Conservation (phyloP, 1,140 invertebrate genomes). For the Charaxes varanes region DNA sequence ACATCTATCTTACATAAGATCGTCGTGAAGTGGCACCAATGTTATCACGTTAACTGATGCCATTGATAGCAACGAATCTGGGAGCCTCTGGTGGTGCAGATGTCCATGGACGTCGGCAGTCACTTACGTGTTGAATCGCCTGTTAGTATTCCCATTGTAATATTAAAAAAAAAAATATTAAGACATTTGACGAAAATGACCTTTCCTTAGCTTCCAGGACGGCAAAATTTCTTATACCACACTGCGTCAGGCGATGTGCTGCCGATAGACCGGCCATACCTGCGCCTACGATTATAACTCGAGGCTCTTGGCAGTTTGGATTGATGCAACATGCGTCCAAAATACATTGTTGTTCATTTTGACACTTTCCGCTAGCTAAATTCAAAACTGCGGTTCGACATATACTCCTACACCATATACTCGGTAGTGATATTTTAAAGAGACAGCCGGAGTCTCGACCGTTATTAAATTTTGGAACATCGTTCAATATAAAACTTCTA, state of each 20-base stretch:
- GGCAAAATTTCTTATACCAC: conserved; percentile 80
- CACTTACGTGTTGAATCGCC: too few relatives aligned
- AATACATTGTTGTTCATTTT: conserved; percentile 58
- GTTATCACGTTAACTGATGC: too few relatives aligned
- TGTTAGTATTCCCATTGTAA: too few relatives aligned
- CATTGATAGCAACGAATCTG: too few relatives aligned
- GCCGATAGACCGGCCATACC: conserved; percentile 86
- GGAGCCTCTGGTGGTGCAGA: too few relatives aligned
- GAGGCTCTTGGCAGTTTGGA: conserved; percentile 77
- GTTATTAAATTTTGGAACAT: conserved; percentile 20
- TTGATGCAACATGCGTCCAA: conserved; percentile 68
- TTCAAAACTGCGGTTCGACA: conserved; percentile 32
- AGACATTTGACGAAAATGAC: conserved; percentile 39
- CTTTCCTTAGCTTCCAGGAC: conserved; percentile 85
- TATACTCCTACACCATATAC: conserved; percentile 20
- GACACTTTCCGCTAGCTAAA: conserved; percentile 27
- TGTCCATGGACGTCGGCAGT: too few relatives aligned
- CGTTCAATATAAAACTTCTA: conserved; percentile 14
- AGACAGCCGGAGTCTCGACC: conserved; percentile 7
- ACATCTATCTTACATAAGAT: too few relatives aligned
- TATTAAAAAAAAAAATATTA: too few relatives aligned
- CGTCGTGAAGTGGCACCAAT: too few relatives aligned
- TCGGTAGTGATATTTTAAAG: conserved; percentile 14
- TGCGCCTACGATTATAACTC: conserved; percentile 82
- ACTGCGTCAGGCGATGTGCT: conserved; percentile 79